A percentile compares a stretch with the other conserved stretches of the same genome.
These are phyloP conservation scores for Drosophila sp. DNA, from an alignment of 1,140 invertebrate genomes.

Conservation along the genomic window DNA sequence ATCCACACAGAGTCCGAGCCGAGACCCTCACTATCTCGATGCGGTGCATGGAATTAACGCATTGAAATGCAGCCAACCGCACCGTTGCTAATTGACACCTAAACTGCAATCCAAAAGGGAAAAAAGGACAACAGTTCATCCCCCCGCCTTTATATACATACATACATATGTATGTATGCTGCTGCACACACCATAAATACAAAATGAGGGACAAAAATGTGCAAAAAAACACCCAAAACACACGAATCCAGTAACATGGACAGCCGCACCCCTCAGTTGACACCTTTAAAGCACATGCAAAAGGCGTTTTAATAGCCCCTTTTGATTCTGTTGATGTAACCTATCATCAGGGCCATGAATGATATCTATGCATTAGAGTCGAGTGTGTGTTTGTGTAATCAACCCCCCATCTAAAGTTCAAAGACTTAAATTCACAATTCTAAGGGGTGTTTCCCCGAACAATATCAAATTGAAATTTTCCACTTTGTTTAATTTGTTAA, in stretches of 20 bases:
- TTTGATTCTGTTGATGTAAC: slow-evolving; percentile 44
- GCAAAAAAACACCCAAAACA: slow-evolving; percentile 52
- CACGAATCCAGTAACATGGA: slow-evolving; percentile 14
- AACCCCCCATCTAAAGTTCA: slow-evolving; percentile 34
- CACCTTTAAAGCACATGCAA: slow-evolving; percentile 37
- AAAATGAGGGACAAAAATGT: slow-evolving; percentile 50
- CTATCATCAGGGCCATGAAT: slow-evolving; percentile 47
- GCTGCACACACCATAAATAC: slow-evolving; percentile 16
- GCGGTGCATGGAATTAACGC: slow-evolving; percentile 31
- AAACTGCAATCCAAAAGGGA: slow-evolving; percentile 69
- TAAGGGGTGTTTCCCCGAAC: slow-evolving; percentile 3
- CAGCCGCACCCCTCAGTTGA: slow-evolving; percentile 36
- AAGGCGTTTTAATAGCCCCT: slow-evolving; percentile 60
- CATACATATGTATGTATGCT: neutral
- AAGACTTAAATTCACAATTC: neutral
- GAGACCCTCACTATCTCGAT: neutral
- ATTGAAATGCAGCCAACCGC: slow-evolving; percentile 74
- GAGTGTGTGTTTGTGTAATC: slow-evolving; percentile 1
- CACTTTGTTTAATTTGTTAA: slow-evolving; percentile 74
- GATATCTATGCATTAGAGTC: slow-evolving; percentile 30
- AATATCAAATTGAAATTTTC: slow-evolving; percentile 77
- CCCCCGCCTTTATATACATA: slow-evolving; percentile 30
- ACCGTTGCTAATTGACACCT: slow-evolving; percentile 79
- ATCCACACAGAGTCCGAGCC: neutral
- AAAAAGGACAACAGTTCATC: slow-evolving; percentile 63